Evolutionary conservation across 2,888 invertebrate genomes (phyloP), one percentile per base, ranked within the genome.

Genomic region (Frankliniella fusca): DNA sequence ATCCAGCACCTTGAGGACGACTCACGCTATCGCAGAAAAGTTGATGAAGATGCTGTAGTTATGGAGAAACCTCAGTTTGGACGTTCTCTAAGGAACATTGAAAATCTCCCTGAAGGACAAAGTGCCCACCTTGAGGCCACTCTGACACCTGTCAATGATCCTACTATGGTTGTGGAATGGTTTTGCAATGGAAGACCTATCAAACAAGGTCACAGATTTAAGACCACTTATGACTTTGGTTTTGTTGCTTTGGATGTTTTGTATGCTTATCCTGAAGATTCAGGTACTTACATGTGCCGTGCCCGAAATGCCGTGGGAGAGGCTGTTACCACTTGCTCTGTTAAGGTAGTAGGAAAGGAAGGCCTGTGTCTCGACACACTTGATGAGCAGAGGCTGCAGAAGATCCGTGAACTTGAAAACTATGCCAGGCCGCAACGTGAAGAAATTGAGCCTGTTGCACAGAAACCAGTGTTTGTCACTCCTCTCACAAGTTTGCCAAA

Each of bases 101-200:
- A 94, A 85, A 93, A 94, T 86, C 91, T 96, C 23, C 91, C 94
- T 18, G 98, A 98, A 89, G 97, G 97, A 38, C 91, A 92, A 83
- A 94, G 94, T 82, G 95, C 96, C 83, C 98, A 98, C 88, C 90
- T 98, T 85, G 98, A 98, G 89, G 97, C 97, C 0, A 97, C 97
- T 9, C 90, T 99, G 54, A 96, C 97, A 0, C 99, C 99, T 0
- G 96, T 98, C 65, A 98, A 98, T 86, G 99, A 99, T 88, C 97
- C 99, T 8, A 97, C 97, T 12, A 98, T 99, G 98, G 93, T 94
- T 85, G 97, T 99, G 15, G 98, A 99, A 89, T 99, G 99, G 99
- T 98, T 93, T 89, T 95, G 96, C 88, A 97, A 99, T 89, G 98
- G 97, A 82, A 92, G 94, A 86, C 97, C 98, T 3, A 93, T 99